phyloP scores from a whole-genome alignment of 2,113 vertebrate genomes.

The Platichthys stellatus region DNA sequence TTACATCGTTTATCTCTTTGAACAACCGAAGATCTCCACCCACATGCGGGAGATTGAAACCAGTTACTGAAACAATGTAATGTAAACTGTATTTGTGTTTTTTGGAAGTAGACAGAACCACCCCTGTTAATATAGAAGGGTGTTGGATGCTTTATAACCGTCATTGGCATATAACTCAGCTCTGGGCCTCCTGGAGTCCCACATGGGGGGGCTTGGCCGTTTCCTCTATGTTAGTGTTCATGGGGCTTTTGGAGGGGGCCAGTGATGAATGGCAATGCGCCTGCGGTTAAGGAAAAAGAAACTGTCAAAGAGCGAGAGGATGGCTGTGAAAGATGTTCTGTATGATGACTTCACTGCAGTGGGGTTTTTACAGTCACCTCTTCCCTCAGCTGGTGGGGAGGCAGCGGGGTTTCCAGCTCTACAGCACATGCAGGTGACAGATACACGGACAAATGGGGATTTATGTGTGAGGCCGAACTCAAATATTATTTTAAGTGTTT shows the following conservation, averaged over 20 bases:
- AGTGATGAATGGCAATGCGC: not conserved
- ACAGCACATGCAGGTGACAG: not conserved
- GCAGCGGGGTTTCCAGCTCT: slow-evolving; percentile 1
- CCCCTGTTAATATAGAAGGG: not conserved
- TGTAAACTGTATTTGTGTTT: not conserved
- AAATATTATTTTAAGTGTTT: not conserved
- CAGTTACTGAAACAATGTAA: not conserved
- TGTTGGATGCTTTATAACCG: too few relatives aligned
- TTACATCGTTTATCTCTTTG: not conserved
- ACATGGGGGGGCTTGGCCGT: not conserved
- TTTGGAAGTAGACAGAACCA: too few relatives aligned
- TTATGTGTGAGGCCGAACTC: not conserved
- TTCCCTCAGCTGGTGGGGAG: slow-evolving; percentile 13
- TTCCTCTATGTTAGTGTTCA: not conserved
- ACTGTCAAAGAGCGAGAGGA: not conserved
- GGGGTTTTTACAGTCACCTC: slow-evolving; percentile 1
- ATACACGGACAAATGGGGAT: too few relatives aligned
- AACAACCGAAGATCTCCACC: not conserved
- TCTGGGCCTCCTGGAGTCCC: too few relatives aligned
- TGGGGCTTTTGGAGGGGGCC: too few relatives aligned
- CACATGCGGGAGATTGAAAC: not conserved
- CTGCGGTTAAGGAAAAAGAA: not conserved
- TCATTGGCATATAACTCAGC: not conserved
- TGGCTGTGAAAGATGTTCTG: slow-evolving; percentile 13
- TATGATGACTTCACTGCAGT: slow-evolving; percentile 17